phyloP scores from a whole-genome alignment of 2,888 invertebrate species.

The Volucella inflata region DNA sequence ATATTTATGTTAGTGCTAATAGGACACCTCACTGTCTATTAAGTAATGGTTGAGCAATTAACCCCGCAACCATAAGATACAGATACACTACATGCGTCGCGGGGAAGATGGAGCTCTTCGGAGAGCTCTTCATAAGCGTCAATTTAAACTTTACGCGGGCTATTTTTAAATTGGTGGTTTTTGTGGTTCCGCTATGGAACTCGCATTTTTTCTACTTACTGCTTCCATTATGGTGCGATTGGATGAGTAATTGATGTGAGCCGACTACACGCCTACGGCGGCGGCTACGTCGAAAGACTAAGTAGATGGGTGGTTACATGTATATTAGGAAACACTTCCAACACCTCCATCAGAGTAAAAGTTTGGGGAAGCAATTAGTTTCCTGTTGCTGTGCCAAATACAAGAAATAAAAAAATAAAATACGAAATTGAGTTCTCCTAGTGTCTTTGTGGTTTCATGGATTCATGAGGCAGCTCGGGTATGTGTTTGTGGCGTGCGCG shows the following conservation, averaged over 20 bases:
- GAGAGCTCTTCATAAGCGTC: background rate
- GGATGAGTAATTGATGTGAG: slow-evolving; percentile 3
- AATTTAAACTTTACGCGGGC: background rate
- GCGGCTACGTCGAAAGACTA: too few species aligned
- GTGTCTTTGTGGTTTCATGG: slow-evolving; percentile 10
- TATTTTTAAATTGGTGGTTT: background rate
- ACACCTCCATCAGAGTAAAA: background rate
- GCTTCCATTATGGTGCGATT: slow-evolving; percentile 1
- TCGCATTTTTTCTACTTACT: background rate
- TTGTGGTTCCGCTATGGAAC: background rate
- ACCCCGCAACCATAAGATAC: background rate
- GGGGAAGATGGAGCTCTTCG: background rate
- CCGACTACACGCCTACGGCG: too few species aligned
- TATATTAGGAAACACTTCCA: background rate
- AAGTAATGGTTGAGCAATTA: slow-evolving; percentile 4
- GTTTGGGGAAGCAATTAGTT: slow-evolving; percentile 21
- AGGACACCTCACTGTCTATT: background rate
- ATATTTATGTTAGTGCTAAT: too few species aligned
- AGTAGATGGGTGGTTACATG: too few species aligned
- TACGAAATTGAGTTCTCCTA: slow-evolving; percentile 10
- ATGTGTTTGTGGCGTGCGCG: background rate
- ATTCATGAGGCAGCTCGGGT: background rate
- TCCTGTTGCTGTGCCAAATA: slow-evolving; percentile 4
- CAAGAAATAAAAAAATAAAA: too few species aligned
- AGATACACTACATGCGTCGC: background rate